Evolutionary conservation across 2,888 invertebrate species (phyloP).

Genomic region (Cryptocephalus primarius): DNA sequence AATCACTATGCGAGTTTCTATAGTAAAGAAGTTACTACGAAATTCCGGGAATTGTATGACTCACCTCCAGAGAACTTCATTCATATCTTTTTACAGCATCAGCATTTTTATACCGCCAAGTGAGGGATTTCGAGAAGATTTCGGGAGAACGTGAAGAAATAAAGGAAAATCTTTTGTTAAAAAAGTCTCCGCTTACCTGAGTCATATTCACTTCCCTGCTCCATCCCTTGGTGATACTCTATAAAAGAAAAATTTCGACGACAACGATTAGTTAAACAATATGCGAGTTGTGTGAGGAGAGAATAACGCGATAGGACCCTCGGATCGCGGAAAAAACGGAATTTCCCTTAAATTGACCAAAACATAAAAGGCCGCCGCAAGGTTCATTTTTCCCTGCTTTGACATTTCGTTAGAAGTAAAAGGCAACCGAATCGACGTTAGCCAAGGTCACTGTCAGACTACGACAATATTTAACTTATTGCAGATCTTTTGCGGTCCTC

Average conservation of each 20-base stretch:
- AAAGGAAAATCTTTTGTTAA: not conserved
- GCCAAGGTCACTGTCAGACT: constrained; percentile 36
- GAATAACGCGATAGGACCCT: no score
- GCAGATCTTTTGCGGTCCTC: constrained; percentile 23
- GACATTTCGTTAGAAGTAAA: constrained; percentile 20
- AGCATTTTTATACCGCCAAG: no score
- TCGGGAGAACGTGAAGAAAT: not conserved
- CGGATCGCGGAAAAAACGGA: not conserved
- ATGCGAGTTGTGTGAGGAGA: no score
- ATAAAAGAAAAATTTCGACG: constrained; percentile 28
- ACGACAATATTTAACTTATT: constrained; percentile 32
- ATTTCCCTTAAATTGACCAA: constrained; percentile 4
- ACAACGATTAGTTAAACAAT: no score
- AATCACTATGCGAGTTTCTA: constrained; percentile 23
- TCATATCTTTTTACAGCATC: constrained; percentile 12
- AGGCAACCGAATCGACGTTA: constrained; percentile 36
- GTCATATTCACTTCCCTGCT: constrained; percentile 72
- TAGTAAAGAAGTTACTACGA: constrained; percentile 25
- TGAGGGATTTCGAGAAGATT: no score
- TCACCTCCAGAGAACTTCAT: constrained; percentile 25
- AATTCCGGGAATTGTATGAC: constrained; percentile 26
- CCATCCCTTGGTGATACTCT: constrained; percentile 77
- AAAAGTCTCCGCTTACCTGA: constrained; percentile 47
- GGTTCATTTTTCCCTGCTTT: constrained; percentile 21
- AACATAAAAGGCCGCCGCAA: constrained; percentile 18